Evolutionary conservation across 2,113 vertebrate genomes (phyloP).

Genomic region (Trichomycterus rosablanca): DNA sequence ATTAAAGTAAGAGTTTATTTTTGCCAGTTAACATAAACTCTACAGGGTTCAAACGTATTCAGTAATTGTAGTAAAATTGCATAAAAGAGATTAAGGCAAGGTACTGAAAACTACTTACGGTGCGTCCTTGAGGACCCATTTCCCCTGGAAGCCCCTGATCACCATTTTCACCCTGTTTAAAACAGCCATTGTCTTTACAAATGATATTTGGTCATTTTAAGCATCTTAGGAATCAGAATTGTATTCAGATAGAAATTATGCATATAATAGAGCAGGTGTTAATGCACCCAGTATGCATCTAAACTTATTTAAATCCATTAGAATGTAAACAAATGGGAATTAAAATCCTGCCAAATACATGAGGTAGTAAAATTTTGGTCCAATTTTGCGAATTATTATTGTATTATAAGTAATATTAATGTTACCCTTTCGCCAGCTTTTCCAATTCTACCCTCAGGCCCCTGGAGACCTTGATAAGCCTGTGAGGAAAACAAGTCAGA

Average conservation of each 20-base stretch:
- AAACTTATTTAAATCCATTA: too few species aligned
- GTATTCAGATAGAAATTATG: neutral
- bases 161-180: conserved; percentile 72
- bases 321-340: too few species aligned
- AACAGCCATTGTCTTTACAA: conserved; percentile 19
- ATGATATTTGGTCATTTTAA: neutral
- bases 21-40: conserved; percentile 45
- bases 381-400: too few species aligned
- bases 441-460: conserved; percentile 58
- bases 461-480: conserved; percentile 77
- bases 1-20: conserved; percentile 1
- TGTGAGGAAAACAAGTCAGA: conserved; percentile 36
- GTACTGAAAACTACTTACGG: conserved; percentile 61
- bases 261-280: neutral
- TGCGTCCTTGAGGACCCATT: conserved; percentile 67
- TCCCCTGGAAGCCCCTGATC: conserved; percentile 61
- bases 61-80: conserved; percentile 8
- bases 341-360: too few species aligned
- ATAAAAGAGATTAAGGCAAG: neutral
- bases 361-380: too few species aligned
- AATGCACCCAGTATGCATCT: too few species aligned
- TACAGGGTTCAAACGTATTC: conserved; percentile 45
- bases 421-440: conserved; percentile 61
- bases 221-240: neutral
- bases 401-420: conserved; percentile 1